Conservation (phyloP, 1,140 invertebrate genomes). For the Heliothis virescens region DNA sequence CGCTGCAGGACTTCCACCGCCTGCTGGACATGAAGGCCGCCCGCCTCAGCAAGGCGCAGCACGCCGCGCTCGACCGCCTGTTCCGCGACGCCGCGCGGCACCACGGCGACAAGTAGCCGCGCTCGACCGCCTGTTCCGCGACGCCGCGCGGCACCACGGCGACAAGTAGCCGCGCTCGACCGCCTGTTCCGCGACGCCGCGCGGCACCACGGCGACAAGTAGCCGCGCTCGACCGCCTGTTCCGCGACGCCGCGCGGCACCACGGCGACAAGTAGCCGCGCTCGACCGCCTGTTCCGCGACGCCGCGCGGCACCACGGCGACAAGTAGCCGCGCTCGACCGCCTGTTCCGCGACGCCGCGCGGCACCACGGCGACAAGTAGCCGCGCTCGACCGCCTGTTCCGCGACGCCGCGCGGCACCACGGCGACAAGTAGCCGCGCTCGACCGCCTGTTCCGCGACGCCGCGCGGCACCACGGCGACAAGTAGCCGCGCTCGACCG, state of each 20-base stretch:
- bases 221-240: slow-evolving; percentile 67
- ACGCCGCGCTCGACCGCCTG: slow-evolving; percentile 65
- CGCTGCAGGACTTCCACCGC: slow-evolving; percentile 96
- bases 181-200: slow-evolving; percentile 67
- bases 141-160: slow-evolving; percentile 68
- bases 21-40: slow-evolving; percentile 98
- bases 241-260: slow-evolving; percentile 69
- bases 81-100: slow-evolving; percentile 63
- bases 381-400: slow-evolving; percentile 68
- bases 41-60: slow-evolving; percentile 79
- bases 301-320: slow-evolving; percentile 66
- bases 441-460: slow-evolving; percentile 71
- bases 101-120: no score
- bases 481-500: slow-evolving; percentile 69
- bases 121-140: slow-evolving; percentile 69
- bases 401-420: slow-evolving; percentile 68
- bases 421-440: no score
- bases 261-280: no score
- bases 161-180: slow-evolving; percentile 69
- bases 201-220: no score
- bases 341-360: slow-evolving; percentile 65
- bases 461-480: slow-evolving; percentile 67
- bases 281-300: slow-evolving; percentile 71
- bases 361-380: no score
- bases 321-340: slow-evolving; percentile 69